Base-by-base conservation (phyloP, 2,888 invertebrate genomes). In the Volucella inanis region DNA sequence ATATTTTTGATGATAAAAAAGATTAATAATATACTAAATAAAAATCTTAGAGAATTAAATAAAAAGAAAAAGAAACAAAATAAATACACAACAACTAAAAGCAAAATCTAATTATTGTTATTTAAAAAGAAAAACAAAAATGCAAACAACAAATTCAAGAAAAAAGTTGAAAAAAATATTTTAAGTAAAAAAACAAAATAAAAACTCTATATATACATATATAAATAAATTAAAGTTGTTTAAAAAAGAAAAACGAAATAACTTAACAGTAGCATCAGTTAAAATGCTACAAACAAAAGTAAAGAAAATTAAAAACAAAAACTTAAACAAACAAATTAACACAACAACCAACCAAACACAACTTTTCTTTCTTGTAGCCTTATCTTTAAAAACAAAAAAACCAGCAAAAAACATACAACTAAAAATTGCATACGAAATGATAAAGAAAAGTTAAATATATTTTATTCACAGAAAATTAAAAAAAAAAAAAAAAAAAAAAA, bases 1-100 rank as follows among this genome's bases (percentile, higher is more conserved):
- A 87, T 85, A 78, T 87, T 87, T 83, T 87, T 79, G 77, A 80
- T 87, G 83, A 82, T 74, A 71, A 71, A 85, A 72, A 49, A 71
- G 62, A 62, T 39, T 3, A 59, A 80, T 43, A 83, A 70, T 11
- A 64, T 72, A 71, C 70, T 43, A 71, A 55, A 68, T 38, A 8
- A 79, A 52, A 77, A 81, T 52, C 76, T 76, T 76, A 85, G 74
- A 77, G 70, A 87, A 75, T 78, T 83, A 74, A 75, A 76, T 18
- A 80, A 64, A 61, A 64, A 15, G 45, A 49, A 50, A 71, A 72
- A 62, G 49, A 78, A 79, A 76, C 38, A 59, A 49, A 43, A 31
- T n/a, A 45, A 55, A 62, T 39, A 79, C 41, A 81, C n/a, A 39
- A 65, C 31, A 41, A 75, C 22, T 39, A 55, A 31, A 49, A 68